phyloP scores from a whole-genome alignment of 1,140 invertebrate genomes.

The Schlechtendalia chinensis region DNA sequence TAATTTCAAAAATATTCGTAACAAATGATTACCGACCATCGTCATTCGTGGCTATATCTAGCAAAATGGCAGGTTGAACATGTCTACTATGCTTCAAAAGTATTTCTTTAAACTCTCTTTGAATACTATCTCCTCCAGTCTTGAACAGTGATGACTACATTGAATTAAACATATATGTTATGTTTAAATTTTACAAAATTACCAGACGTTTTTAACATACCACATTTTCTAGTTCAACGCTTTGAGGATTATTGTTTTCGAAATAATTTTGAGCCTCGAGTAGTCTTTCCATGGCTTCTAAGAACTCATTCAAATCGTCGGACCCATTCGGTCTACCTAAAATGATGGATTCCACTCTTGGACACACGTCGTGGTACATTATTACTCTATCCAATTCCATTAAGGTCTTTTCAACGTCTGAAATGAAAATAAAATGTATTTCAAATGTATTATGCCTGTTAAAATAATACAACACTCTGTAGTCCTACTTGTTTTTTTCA shows the following conservation, averaged over 20 bases:
- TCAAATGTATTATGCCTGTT: not conserved
- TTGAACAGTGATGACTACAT: slow-evolving; percentile 69
- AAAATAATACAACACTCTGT: slow-evolving; percentile 3
- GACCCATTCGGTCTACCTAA: slow-evolving; percentile 69
- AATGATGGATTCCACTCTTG: slow-evolving; percentile 78
- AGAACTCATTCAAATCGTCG: slow-evolving; percentile 68
- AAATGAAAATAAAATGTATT: slow-evolving; percentile 51
- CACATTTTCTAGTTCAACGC: slow-evolving; percentile 90
- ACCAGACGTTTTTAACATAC: slow-evolving; percentile 59
- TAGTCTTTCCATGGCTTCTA: slow-evolving; percentile 80
- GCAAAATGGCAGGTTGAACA: slow-evolving; percentile 75
- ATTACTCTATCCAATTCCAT: slow-evolving; percentile 83
- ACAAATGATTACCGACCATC: slow-evolving; percentile 60
- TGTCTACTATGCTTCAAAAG: slow-evolving; percentile 83
- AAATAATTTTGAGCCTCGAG: slow-evolving; percentile 88
- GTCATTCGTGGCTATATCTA: slow-evolving; percentile 81
- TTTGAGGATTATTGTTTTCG: slow-evolving; percentile 87
- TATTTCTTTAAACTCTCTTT: slow-evolving; percentile 83
- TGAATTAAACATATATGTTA: not conserved
- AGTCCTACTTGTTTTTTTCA: slow-evolving; percentile 82
- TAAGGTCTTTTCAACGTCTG: slow-evolving; percentile 76
- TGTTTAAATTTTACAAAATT: not conserved
- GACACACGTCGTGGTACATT: slow-evolving; percentile 82
- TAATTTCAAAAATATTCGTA: not conserved
- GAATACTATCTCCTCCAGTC: slow-evolving; percentile 72